These are phyloP conservation scores for Fopius arisanus DNA, from an alignment of 1,140 invertebrate species.

Conservation along the genomic window DNA sequence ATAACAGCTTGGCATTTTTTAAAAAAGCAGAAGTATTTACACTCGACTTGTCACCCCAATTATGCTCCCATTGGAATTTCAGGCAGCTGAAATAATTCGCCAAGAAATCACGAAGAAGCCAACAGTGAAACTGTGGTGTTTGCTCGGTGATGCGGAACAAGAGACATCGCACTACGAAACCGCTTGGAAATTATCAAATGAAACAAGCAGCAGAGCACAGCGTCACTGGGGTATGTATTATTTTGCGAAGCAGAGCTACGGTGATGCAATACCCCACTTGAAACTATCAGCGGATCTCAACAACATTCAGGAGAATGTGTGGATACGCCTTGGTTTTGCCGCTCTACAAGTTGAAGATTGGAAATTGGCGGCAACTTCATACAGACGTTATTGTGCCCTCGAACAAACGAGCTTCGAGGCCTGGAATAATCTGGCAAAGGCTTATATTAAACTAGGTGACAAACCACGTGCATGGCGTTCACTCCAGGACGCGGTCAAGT, in stretches of 20 bases:
- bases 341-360: conserved; percentile 82
- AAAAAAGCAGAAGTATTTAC: neutral
- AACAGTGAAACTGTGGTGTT: conserved; percentile 87
- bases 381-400: conserved; percentile 84
- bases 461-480: conserved; percentile 85
- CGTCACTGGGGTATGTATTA: conserved; percentile 85
- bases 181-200: conserved; percentile 89
- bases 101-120: conserved; percentile 82
- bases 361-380: conserved; percentile 83
- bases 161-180: conserved; percentile 79
- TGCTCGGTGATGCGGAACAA: conserved; percentile 84
- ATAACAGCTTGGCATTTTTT: too few species aligned
- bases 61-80: conserved; percentile 41
- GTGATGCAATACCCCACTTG: conserved; percentile 79
- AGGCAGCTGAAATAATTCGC: conserved; percentile 88
- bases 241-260: conserved; percentile 77
- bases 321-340: conserved; percentile 87
- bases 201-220: conserved; percentile 81
- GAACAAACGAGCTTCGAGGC: conserved; percentile 92
- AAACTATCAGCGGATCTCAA: conserved; percentile 85
- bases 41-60: neutral
- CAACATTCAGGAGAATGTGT: conserved; percentile 82
- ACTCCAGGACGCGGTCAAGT: conserved; percentile 89
- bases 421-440: conserved; percentile 97
- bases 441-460: conserved; percentile 87